A percentile compares a stretch with the other conserved stretches of the same genome.
These are phyloP conservation scores for Cataglyphis rosenhaueri DNA, from an alignment of 2,888 invertebrate genomes.

Conservation along the genomic window DNA sequence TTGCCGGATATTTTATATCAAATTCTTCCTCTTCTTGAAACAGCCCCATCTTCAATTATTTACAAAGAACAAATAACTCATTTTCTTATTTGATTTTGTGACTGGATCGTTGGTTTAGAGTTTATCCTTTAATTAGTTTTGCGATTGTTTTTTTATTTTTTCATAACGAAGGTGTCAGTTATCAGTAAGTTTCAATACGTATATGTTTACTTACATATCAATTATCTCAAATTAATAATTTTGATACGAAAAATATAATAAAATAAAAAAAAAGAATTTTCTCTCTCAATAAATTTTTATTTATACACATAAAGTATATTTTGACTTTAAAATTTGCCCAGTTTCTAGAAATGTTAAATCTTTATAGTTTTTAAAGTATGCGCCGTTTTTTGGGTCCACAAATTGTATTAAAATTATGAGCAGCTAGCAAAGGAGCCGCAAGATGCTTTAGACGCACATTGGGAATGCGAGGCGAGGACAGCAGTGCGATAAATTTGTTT, in stretches of 20 bases:
- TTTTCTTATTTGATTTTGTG: constrained; percentile 36
- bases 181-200: neutral
- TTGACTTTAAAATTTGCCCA: neutral
- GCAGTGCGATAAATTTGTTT: constrained; percentile 53
- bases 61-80: constrained; percentile 55
- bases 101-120: constrained; percentile 42
- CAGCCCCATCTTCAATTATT: constrained; percentile 59
- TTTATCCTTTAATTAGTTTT: constrained; percentile 62
- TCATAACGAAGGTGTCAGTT: constrained; percentile 1
- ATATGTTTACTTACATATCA: neutral
- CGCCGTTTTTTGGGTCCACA: constrained; percentile 14
- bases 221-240: neutral
- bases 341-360: neutral
- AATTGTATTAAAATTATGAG: constrained; percentile 33
- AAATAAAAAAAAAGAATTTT: neutral
- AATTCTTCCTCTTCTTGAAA: constrained; percentile 58
- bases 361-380: constrained; percentile 7
- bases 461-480: constrained; percentile 42
- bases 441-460: constrained; percentile 42
- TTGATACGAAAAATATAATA: neutral
- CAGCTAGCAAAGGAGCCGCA: constrained; percentile 30
- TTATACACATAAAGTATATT: neutral
- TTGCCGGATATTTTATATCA: constrained; percentile 66
- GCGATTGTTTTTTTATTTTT: constrained; percentile 40
- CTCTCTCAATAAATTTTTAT: neutral